Evolutionary conservation across 1,140 invertebrate genomes (phyloP), one percentile per base, ranked within the genome.

Genomic region (Lerema accius): DNA sequence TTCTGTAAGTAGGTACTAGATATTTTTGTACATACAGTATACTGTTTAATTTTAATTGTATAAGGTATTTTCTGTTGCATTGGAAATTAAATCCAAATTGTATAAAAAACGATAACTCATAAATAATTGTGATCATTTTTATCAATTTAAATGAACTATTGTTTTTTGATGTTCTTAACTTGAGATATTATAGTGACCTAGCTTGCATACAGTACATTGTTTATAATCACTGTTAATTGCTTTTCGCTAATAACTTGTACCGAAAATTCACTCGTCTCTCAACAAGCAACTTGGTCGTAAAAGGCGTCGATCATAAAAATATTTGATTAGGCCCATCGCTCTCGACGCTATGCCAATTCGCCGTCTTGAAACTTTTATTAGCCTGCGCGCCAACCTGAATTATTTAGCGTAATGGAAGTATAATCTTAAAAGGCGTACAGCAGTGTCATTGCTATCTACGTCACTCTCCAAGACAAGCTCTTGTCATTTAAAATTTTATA

Each of bases 291-390:
- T 56, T 65, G 72, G 67, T 77, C 81, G 76, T 85, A 86, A 86
- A 84, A 71, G 76, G 72, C 79, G 84, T 83, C 78, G 84, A 89
- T 86, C 86, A 89, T 89, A 89, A 89, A 89, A 89, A 87, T 87
- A 87, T 87, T 89, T 89, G 86, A 89, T 89, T 89, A 89, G 75
- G 68, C 76, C 48, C 72, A 60, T 72, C 64, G 63, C 70, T 67
- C 69, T 65, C 75, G 68, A 69, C 72, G 71, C 61, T 64, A 46
- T 67, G 70, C 69, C 78, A 82, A 81, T 85, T 75, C 76, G 62
- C 70, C 72, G 67, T 70, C 69, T 67, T 83, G 75, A 77, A 83
- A 85, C 70, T 80, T 85, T 85, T 82, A 85, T 82, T 74, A 82
- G 76, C 50, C 67, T 43, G 46, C 66, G 71, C 67, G 62, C 63